Percentiles rank a stretch among this genome's conserved stretches.
Evolutionary conservation across 2,797 vertebrate species (phyloP).

Genomic region (Taeniopygia guttata): DNA sequence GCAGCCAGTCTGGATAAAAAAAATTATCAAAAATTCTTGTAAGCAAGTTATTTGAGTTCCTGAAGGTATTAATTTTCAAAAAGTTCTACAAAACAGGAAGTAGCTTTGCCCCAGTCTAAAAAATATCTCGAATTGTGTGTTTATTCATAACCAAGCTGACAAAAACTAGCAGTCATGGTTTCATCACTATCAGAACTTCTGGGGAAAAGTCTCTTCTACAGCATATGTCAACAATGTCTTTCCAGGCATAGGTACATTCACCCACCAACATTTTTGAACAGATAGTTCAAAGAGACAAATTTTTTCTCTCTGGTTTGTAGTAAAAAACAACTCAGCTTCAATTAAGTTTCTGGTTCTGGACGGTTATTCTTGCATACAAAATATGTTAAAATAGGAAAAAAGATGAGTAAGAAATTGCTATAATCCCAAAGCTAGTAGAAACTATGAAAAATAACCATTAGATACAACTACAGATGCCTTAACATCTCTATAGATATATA

Average conservation of each 20-base stretch:
- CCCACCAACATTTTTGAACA: background rate
- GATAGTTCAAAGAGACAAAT: background rate
- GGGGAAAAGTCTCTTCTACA: background rate
- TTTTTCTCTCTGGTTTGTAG: background rate
- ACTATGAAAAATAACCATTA: background rate
- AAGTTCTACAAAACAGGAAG: background rate
- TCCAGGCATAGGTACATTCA: background rate
- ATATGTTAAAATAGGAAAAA: background rate
- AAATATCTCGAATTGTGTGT: background rate
- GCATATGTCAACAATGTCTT: background rate
- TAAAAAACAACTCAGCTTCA: background rate
- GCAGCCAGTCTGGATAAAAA: background rate
- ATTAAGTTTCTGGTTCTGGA: background rate
- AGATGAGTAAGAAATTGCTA: background rate
- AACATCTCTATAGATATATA: no score
- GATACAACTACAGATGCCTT: background rate
- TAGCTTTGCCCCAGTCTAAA: background rate
- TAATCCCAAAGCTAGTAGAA: background rate
- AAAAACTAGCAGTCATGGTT: background rate
- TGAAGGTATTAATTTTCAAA: background rate
- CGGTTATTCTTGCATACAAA: background rate
- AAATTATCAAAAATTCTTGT: background rate
- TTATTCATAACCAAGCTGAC: background rate
- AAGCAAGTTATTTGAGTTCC: background rate
- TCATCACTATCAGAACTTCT: background rate